Base-by-base conservation (phyloP, 2,888 invertebrate genomes). In the Protophormia terraenovae region DNA sequence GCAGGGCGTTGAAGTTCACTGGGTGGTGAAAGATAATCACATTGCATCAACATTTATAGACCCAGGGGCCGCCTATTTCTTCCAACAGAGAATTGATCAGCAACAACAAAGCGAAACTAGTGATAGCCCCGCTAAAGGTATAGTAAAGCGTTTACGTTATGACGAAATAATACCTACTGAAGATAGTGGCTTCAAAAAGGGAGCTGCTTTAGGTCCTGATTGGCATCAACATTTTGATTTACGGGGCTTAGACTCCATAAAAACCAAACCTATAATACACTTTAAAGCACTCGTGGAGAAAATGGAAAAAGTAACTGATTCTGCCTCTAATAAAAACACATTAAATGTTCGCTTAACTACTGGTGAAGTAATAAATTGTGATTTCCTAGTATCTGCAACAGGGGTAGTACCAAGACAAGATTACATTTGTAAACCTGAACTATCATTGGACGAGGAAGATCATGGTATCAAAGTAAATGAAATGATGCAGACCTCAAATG, bases 131-230 rank as follows among this genome's bases (percentile, higher is more conserved):
- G 6, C 41, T 64, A 38, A 50, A 10, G 91, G 93, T 10, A 89
- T 93, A 60, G 87, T 94, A 22, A 95, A 95, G 91, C 94, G 96
- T 88, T 95, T 96, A 93, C 94, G 95, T 45, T 97, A 95, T 90
- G 93, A 94, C 72, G 95, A 95, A 88, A 94, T 94, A 86, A 91
- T 91, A 53, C 22, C 58, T 1, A n/a, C 50, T 5, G 64, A 80
- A 41, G n/a, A 16, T 38, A 89, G 93, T 19, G 67, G 35, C 3
- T 14, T 14, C 1, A 91, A 93, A 88, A 94, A 94, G 84, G 98
- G 99, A 12, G 97, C 98, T 86, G 98, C 99, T 3, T 94, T 99
- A 75, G 99, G 99, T 0, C 99, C 99, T 8, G 98, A 99, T 93
- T 99, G 99, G 99, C 97, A 97, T 89, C 94, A 94, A 81, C 95